Evolutionary conservation across 2,113 vertebrate genomes (phyloP).

Genomic region (Macquaria ambigua): DNA sequence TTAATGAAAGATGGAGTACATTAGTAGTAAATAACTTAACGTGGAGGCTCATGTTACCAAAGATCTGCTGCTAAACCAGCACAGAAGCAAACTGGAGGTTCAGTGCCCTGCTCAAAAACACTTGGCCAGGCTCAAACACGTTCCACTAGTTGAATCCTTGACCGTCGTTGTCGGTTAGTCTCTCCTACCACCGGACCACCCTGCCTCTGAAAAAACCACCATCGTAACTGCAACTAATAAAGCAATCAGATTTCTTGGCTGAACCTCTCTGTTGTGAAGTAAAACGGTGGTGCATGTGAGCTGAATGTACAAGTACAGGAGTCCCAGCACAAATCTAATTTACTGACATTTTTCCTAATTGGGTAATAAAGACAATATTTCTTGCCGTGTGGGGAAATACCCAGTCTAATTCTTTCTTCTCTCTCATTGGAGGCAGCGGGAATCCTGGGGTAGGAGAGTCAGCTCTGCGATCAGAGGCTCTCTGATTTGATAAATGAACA

Average conservation of each 20-base stretch:
- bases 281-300: constrained; percentile 16
- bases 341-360: constrained; percentile 9
- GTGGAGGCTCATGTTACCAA: background rate
- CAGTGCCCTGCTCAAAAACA: background rate
- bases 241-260: constrained; percentile 20
- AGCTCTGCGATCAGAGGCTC: background rate
- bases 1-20: background rate
- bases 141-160: background rate
- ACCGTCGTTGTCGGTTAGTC: fast-evolving
- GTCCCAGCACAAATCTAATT: constrained; percentile 32
- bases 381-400: constrained; percentile 21
- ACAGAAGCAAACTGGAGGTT: background rate
- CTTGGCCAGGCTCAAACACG: background rate
- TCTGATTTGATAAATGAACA: constrained; percentile 3
- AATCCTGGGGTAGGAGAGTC: background rate
- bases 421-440: constrained; percentile 2
- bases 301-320: background rate
- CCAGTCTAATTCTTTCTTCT: background rate
- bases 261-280: background rate
- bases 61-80: background rate
- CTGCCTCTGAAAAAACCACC: constrained; percentile 13
- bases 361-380: constrained; percentile 32
- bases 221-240: constrained; percentile 13
- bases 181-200: constrained; percentile 12
- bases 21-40: too few species aligned